A percentile compares a stretch with the other conserved stretches of the same genome.
Conservation (phyloP, 2,113 vertebrate genomes). For the Callipepla californica region DNA sequence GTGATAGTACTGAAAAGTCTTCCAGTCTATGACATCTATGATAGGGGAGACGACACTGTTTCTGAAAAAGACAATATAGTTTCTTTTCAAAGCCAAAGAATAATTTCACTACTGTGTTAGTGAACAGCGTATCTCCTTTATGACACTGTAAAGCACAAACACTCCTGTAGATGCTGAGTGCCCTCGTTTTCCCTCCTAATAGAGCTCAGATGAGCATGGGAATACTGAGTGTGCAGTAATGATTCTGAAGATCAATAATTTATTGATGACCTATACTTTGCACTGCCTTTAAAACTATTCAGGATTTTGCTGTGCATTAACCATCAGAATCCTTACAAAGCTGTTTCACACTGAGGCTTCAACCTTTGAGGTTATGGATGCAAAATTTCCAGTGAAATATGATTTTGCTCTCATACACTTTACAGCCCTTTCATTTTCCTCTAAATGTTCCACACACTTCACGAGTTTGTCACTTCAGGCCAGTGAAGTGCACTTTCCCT, state of each 20-base stretch:
- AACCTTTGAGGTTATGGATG: background rate
- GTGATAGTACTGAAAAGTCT: conserved; percentile 86
- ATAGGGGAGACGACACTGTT: conserved; percentile 87
- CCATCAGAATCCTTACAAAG: background rate
- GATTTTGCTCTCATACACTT: background rate
- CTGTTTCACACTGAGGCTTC: background rate
- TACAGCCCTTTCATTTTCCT: background rate
- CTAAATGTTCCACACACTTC: background rate
- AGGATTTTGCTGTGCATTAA: background rate
- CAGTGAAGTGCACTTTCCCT: background rate
- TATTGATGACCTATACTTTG: background rate
- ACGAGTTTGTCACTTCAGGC: background rate
- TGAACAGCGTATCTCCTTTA: background rate
- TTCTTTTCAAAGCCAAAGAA: background rate
- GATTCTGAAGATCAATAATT: background rate
- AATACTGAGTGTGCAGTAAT: background rate
- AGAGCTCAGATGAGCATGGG: background rate
- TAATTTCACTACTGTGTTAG: background rate
- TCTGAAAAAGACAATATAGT: conserved; percentile 72
- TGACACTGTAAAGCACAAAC: background rate
- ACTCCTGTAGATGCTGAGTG: background rate
- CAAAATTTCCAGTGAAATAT: background rate
- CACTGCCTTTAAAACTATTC: background rate
- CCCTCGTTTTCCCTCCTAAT: background rate
- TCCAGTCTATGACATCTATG: conserved; percentile 88